Base-by-base conservation (phyloP, 2,113 vertebrate genomes). In the Pedionomus torquatus region DNA sequence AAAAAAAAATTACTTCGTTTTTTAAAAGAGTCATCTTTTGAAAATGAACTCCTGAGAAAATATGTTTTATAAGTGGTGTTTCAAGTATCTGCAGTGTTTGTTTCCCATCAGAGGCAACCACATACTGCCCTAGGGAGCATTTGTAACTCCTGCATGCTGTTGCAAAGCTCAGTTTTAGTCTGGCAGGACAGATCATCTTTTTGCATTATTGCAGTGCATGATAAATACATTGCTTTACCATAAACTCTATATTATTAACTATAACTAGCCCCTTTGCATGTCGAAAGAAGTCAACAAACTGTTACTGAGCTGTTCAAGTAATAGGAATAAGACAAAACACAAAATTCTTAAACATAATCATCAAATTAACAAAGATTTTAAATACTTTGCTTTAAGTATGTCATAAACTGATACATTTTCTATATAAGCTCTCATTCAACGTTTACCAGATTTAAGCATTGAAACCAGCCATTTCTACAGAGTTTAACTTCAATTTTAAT, bases 111-210 rank as follows among this genome's bases (percentile, higher is more conserved):
- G 24, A 92, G 25, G 12, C 54, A 84, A 95, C 60, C 70, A 90
- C 83, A 68, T 85, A 87, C 72, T 82, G 87, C 70, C 58, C 51
- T 35, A 46, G 77, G 51, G 63, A 94, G 74, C 43, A 86, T 57
- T 66, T 80, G 39, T 66, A 92, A 90, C 87, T 94, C 75, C 51
- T 90, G 52, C 69, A 85, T 80, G 57, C 61, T 85, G 75, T 51
- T 80, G 80, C 71, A 95, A 82, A 96, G 35, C 39, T 94, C 76
- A 37, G 64, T 96, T 95, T 81, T 90, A 68, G 70, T 49, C 83
- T 94, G 83, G 49, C 63, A 87, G 61, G 58, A 74, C 48, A 93
- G 66, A 83, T 52, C 51, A 90, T 66, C 51, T 80, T 83, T 90
- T 68, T 78, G 43, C 60, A 81, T 81, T 93, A 89, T 39, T 60